Conservation (phyloP, 2,888 invertebrate genomes). For the Eupeodes latifasciatus region DNA sequence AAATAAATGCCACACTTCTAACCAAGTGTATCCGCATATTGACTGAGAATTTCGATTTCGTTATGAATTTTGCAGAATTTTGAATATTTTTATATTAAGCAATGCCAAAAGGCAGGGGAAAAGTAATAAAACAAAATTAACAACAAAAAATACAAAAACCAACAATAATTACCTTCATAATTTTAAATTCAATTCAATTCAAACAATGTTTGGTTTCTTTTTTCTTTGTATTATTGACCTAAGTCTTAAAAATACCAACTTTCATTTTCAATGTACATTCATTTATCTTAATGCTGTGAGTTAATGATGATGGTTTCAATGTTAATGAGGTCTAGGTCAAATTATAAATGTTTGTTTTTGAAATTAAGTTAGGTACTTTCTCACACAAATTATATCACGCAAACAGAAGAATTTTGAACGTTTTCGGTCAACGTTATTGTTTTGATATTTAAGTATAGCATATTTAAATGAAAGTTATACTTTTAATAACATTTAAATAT, state of each 20-base stretch:
- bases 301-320: background rate
- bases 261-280: conserved; percentile 15
- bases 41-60: conserved; percentile 17
- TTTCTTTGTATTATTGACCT: background rate
- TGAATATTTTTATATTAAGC: conserved; percentile 1
- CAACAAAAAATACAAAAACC: background rate
- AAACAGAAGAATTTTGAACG: background rate
- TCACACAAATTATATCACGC: conserved; percentile 31
- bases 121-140: background rate
- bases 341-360: conserved; percentile 15
- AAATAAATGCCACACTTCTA: conserved; percentile 20
- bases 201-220: background rate
- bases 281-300: background rate
- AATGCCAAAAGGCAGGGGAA: background rate
- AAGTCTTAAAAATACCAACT: background rate
- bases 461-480: background rate
- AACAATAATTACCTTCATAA: background rate
- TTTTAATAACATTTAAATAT: background rate
- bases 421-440: background rate
- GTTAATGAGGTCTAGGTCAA: conserved; percentile 36
- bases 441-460: background rate
- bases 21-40: conserved; percentile 15
- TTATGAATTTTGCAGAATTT: conserved; percentile 1
- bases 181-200: background rate
- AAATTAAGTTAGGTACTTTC: conserved; percentile 21